Evolutionary conservation across 1,140 invertebrate genomes (phyloP).

Genomic region (Microplitis mediator): DNA sequence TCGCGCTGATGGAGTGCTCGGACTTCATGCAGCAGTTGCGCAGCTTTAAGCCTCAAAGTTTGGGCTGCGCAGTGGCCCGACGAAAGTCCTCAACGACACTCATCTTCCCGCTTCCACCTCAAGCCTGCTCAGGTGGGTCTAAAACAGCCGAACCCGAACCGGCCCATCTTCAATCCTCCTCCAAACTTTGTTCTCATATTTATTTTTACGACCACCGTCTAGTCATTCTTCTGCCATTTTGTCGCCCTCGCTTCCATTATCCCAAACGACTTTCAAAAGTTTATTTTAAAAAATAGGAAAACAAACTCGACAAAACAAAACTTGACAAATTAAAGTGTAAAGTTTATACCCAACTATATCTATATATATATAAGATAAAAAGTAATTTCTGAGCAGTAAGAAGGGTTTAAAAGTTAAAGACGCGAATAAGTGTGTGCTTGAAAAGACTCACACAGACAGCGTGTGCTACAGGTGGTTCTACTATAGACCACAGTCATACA

Average conservation of each 20-base stretch:
- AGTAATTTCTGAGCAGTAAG: neutral
- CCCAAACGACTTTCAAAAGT: neutral
- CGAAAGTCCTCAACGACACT: slow-evolving; percentile 92
- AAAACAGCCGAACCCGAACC: too few species aligned
- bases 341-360: neutral
- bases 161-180: neutral
- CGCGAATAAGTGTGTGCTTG: neutral
- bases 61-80: slow-evolving; percentile 90
- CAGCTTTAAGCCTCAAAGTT: slow-evolving; percentile 92
- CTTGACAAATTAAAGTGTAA: too few species aligned
- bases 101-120: slow-evolving; percentile 90
- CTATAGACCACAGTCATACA: neutral
- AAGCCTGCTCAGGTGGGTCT: slow-evolving; percentile 84
- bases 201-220: neutral
- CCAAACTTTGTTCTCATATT: neutral
- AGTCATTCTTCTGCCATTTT: too few species aligned
- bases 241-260: neutral
- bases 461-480: slow-evolving; percentile 47
- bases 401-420: slow-evolving; percentile 16
- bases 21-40: slow-evolving; percentile 96
- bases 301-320: neutral
- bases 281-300: too few species aligned
- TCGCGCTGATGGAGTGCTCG: slow-evolving; percentile 93
- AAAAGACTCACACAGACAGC: slow-evolving; percentile 2
- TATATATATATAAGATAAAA: neutral